Evolutionary conservation across 2,797 vertebrate species (phyloP).

Genomic region (Cyprinodon diabolis): DNA sequence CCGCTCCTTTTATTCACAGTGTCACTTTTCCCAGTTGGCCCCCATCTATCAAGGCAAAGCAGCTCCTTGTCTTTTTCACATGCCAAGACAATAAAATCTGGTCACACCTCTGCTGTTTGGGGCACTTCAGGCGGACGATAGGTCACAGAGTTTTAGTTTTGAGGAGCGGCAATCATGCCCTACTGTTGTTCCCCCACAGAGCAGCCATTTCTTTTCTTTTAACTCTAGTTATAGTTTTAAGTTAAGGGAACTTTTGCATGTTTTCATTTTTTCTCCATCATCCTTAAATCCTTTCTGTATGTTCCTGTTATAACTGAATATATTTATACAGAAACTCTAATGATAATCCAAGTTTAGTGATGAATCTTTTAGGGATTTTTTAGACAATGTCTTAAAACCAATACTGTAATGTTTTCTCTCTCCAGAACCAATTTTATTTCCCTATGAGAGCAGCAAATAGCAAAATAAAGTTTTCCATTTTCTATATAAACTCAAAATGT

Average conservation of each 20-base stretch:
- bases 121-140: conserved; percentile 58
- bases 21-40: conserved; percentile 65
- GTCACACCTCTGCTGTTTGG: conserved; percentile 66
- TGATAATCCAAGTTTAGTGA: conserved; percentile 24
- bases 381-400: neutral
- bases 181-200: conserved; percentile 15
- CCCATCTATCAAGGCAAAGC: conserved; percentile 68
- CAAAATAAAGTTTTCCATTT: neutral
- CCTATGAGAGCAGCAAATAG: neutral
- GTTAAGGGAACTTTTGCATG: conserved; percentile 1
- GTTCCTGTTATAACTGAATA: conserved; percentile 37
- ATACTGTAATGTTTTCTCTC: neutral
- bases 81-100: conserved; percentile 67
- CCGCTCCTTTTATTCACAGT: conserved; percentile 53
- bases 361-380: too few species aligned
- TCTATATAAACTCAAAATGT: neutral
- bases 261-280: neutral
- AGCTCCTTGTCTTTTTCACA: conserved; percentile 61
- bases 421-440: neutral
- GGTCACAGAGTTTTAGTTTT: conserved; percentile 57
- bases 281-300: conserved; percentile 24
- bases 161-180: conserved; percentile 40
- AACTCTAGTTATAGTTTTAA: conserved; percentile 16
- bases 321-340: conserved; percentile 35
- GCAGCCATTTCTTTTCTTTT: conserved; percentile 14